These are phyloP conservation scores for Argyrosomus regius DNA, from an alignment of 2,797 vertebrate genomes.

Conservation along the genomic window DNA sequence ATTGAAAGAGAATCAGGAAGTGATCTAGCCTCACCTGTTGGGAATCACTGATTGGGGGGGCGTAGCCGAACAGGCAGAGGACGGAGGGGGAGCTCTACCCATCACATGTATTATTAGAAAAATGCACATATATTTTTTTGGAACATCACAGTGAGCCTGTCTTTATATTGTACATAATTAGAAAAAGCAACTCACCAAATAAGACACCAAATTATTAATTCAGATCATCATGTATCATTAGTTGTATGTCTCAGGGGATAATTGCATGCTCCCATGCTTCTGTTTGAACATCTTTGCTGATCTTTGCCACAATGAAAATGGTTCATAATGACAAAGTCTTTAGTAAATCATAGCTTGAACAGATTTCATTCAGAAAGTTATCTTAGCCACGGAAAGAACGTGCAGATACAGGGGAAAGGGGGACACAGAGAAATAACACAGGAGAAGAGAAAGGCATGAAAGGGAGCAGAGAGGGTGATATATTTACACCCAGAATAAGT, in stretches of 20 bases:
- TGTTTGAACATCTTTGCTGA: background rate
- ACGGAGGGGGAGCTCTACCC: no score
- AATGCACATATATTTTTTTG: background rate
- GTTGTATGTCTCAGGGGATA: background rate
- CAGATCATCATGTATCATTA: slow-evolving; percentile 1
- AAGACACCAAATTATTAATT: background rate
- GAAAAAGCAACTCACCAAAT: background rate
- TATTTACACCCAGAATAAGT: slow-evolving; percentile 68
- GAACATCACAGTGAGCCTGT: background rate
- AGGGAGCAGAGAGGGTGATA: slow-evolving; percentile 63
- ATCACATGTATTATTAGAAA: no score
- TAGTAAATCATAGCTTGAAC: background rate
- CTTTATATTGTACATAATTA: background rate
- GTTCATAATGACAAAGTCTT: slow-evolving; percentile 9
- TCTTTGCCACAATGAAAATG: background rate
- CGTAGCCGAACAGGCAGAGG: no score
- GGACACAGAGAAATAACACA: slow-evolving; percentile 14
- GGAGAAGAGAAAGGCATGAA: slow-evolving; percentile 14
- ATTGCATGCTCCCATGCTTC: no score
- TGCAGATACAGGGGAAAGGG: background rate
- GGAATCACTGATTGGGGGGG: no score
- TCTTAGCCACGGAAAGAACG: background rate
- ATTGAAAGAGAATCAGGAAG: no score
- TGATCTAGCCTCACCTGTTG: no score
- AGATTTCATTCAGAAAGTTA: slow-evolving; percentile 33